These are phyloP conservation scores for Iselma pallidipennis DNA, from an alignment of 2,888 invertebrate genomes.

Conservation along the genomic window DNA sequence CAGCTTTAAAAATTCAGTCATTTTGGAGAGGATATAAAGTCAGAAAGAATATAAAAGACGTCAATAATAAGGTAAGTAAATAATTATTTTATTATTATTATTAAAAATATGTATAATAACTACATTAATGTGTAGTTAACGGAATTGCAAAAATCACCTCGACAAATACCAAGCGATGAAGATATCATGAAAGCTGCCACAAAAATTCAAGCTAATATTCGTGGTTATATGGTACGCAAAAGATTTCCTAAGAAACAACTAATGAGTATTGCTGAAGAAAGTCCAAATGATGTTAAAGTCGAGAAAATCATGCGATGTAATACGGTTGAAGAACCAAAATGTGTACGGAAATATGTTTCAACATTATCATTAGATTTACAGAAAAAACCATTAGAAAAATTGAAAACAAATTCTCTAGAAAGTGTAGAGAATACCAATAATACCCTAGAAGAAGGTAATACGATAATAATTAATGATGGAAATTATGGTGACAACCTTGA, in stretches of 20 bases:
- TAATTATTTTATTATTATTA: not conserved
- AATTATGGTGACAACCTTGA: not conserved
- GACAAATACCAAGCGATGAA: slow-evolving; percentile 38
- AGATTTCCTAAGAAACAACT: slow-evolving; percentile 10
- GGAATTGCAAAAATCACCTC: slow-evolving; percentile 14
- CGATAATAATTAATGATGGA: not conserved
- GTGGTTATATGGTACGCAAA: slow-evolving; percentile 60
- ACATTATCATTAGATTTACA: slow-evolving; percentile 6
- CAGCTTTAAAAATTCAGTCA: slow-evolving; percentile 28
- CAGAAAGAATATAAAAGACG: slow-evolving; percentile 35
- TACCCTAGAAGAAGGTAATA: not conserved
- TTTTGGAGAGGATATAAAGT: slow-evolving; percentile 39
- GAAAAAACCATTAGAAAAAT: not conserved
- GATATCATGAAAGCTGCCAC: slow-evolving; percentile 60
- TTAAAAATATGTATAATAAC: not conserved
- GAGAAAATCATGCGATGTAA: slow-evolving; percentile 13
- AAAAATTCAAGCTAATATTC: slow-evolving; percentile 68
- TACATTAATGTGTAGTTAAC: slow-evolving; percentile 10
- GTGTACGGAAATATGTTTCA: slow-evolving; percentile 17
- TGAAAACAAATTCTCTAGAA: too few relatives aligned
- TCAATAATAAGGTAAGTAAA: slow-evolving; percentile 34
- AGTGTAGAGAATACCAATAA: too few relatives aligned
- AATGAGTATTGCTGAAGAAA: slow-evolving; percentile 25
- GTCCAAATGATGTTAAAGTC: not conserved
- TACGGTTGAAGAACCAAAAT: slow-evolving; percentile 29